phyloP scores from a whole-genome alignment of 30 jellyfish, hydroid and myxozoan species.

The Pseudorhiza aurosa region DNA sequence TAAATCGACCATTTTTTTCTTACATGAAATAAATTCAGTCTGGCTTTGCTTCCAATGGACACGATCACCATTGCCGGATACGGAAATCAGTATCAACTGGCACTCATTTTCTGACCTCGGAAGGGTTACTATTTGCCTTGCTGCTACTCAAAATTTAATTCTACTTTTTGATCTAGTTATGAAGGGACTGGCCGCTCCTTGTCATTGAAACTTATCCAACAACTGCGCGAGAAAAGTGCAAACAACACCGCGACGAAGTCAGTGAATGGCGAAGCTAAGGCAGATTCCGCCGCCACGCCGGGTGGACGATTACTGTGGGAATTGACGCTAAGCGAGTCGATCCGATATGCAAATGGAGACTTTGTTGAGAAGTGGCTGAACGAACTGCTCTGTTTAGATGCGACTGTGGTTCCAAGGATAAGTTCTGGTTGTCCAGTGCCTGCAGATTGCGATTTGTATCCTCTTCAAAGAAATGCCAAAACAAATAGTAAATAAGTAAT shows the following conservation, averaged over 20 bases:
- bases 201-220: constrained; percentile 91
- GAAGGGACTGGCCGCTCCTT: constrained; percentile 99
- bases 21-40: too few relatives aligned
- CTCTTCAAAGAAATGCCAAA: too few relatives aligned
- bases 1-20: too few relatives aligned
- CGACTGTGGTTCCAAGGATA: constrained; percentile 91
- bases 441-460: constrained; percentile 95
- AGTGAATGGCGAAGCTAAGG: not conserved
- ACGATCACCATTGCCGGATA: too few relatives aligned
- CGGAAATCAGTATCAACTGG: too few relatives aligned
- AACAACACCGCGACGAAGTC: constrained; percentile 14
- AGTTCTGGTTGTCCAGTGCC: constrained; percentile 98
- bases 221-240: constrained; percentile 87
- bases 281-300: constrained; percentile 62
- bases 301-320: constrained; percentile 88
- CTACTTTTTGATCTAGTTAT: constrained; percentile 49
- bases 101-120: too few relatives aligned
- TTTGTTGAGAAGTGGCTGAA: constrained; percentile 95
- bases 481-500: too few relatives aligned
- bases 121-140: too few relatives aligned
- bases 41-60: too few relatives aligned
- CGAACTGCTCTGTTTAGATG: constrained; percentile 94
- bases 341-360: constrained; percentile 92
- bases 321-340: constrained; percentile 86
- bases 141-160: too few relatives aligned